Conservation (phyloP, 1,140 invertebrate genomes). For the Chionoecetes opilio region DNA sequence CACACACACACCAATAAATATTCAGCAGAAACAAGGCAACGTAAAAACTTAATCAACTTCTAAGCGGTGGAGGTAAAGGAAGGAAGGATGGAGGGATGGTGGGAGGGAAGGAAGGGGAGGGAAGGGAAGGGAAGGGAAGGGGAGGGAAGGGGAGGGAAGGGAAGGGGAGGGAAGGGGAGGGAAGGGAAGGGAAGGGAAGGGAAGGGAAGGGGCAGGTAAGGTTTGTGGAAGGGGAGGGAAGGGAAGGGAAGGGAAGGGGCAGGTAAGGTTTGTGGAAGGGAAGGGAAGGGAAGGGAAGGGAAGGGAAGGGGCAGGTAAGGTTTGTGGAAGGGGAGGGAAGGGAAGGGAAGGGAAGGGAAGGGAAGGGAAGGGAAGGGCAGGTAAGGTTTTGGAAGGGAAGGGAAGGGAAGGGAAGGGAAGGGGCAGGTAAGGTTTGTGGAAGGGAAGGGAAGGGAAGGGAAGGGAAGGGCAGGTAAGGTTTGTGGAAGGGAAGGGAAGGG, state of each 20-base stretch:
- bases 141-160: neutral
- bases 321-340: neutral
- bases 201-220: too few species aligned
- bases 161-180: neutral
- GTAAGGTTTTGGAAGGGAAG: too few species aligned
- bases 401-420: neutral
- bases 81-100: neutral
- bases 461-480: too few species aligned
- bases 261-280: neutral
- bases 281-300: neutral
- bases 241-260: neutral
- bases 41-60: constrained; percentile 21
- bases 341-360: too few species aligned
- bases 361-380: too few species aligned
- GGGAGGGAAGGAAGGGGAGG: neutral
- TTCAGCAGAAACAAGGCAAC: constrained; percentile 6
- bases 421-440: neutral
- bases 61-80: neutral
- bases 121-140: neutral
- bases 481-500: too few species aligned
- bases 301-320: neutral
- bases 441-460: too few species aligned
- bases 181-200: neutral
- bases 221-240: too few species aligned
- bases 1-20: constrained; percentile 29